A percentile compares a stretch with the other conserved stretches of the same genome.
These are phyloP conservation scores for Hiodon tergisus DNA, from an alignment of 2,113 vertebrate genomes.

Conservation along the genomic window DNA sequence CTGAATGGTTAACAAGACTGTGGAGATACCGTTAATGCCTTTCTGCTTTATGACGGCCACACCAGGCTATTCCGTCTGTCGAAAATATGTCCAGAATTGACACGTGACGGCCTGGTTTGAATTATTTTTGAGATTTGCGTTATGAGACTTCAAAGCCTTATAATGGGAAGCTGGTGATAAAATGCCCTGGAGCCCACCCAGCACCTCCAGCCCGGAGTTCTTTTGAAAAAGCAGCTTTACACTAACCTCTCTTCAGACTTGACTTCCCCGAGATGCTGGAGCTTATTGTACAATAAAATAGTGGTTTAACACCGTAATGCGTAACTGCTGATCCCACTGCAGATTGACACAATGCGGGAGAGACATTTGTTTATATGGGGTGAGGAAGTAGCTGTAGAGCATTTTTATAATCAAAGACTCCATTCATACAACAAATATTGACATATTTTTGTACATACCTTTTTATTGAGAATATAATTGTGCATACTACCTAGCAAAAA, in stretches of 20 bases:
- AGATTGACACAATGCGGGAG: background rate
- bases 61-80: slow-evolving; percentile 42
- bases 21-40: slow-evolving; percentile 35
- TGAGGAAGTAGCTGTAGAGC: too few relatives aligned
- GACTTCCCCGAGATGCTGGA: background rate
- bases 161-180: slow-evolving; percentile 31
- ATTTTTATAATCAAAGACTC: too few relatives aligned
- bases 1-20: slow-evolving; percentile 37
- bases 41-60: slow-evolving; percentile 33
- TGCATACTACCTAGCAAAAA: too few relatives aligned
- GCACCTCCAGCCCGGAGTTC: background rate
- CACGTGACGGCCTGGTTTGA: slow-evolving; percentile 22
- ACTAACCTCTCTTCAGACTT: slow-evolving; percentile 3
- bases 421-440: too few relatives aligned
- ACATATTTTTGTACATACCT: too few relatives aligned
- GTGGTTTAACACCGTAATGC: too few relatives aligned
- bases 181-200: slow-evolving; percentile 23
- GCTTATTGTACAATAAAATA: too few relatives aligned
- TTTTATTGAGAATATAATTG: too few relatives aligned
- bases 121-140: slow-evolving; percentile 29
- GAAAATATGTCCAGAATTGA: slow-evolving; percentile 35
- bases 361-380: background rate
- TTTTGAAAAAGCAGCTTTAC: slow-evolving; percentile 27
- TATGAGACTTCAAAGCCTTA: slow-evolving; percentile 30
- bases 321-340: slow-evolving; percentile 24